Percentiles rank a stretch among this genome's conserved stretches.
These are phyloP conservation scores for Drosophila sordidula DNA, from an alignment of 2,888 invertebrate species.

Conservation along the genomic window DNA sequence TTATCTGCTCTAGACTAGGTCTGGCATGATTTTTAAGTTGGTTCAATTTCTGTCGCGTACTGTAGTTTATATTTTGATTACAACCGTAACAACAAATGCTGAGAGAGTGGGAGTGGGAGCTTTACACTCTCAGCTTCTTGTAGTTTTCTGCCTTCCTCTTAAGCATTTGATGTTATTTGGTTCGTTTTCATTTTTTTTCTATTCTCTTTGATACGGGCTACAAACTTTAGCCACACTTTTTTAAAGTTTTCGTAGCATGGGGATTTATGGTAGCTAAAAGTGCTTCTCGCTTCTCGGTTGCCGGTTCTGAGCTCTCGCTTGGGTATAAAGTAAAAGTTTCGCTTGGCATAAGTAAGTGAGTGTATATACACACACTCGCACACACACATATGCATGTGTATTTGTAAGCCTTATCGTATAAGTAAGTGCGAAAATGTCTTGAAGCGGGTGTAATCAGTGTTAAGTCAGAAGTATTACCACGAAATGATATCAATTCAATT, in stretches of 20 bases:
- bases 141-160: background rate
- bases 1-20: background rate
- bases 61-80: constrained; percentile 16
- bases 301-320: constrained; percentile 34
- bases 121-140: background rate
- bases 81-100: constrained; percentile 8
- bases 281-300: constrained; percentile 53
- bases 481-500: constrained; percentile 56
- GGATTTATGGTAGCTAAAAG: constrained; percentile 69
- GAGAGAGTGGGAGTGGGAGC: background rate
- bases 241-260: constrained; percentile 52
- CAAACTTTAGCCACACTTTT: constrained; percentile 58
- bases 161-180: constrained; percentile 32
- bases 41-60: constrained; percentile 30
- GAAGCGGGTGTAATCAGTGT: constrained; percentile 65
- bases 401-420: constrained; percentile 31
- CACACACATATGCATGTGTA: constrained; percentile 7
- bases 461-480: constrained; percentile 67
- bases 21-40: constrained; percentile 7
- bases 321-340: constrained; percentile 65
- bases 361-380: constrained; percentile 8
- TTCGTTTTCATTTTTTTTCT: background rate
- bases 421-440: constrained; percentile 54
- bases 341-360: constrained; percentile 41
- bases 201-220: constrained; percentile 37